A percentile compares a stretch with the other conserved stretches of the same genome.
Conservation (phyloP, 1,140 invertebrate species). For the Planococcus citri region DNA sequence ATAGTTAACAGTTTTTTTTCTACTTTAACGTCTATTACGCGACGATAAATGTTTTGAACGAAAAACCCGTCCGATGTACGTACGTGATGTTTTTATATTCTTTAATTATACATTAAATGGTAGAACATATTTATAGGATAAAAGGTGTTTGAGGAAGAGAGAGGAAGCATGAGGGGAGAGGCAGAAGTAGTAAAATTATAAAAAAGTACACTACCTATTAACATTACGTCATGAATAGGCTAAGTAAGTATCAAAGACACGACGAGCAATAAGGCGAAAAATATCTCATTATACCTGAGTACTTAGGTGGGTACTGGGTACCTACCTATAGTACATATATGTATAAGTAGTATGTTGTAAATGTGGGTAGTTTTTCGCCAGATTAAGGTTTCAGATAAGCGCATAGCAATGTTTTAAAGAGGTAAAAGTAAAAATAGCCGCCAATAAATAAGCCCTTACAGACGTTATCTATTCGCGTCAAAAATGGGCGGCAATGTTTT, state of each 20-base stretch:
- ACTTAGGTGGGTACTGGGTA: too few species aligned
- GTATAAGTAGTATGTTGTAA: too few species aligned
- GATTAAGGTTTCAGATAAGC: background rate
- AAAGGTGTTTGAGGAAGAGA: too few species aligned
- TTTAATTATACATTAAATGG: background rate
- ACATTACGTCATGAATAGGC: too few species aligned
- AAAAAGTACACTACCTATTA: too few species aligned
- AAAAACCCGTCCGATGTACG: background rate
- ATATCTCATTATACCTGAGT: too few species aligned
- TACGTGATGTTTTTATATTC: background rate
- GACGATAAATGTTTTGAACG: background rate
- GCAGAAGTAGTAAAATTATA: too few species aligned
- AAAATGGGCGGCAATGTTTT: conserved; percentile 18
- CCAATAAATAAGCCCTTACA: background rate
- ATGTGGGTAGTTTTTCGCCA: background rate
- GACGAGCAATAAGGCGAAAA: too few species aligned
- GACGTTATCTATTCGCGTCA: conserved; percentile 15
- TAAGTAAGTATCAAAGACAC: too few species aligned
- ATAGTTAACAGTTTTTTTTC: background rate
- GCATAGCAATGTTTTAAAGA: background rate
- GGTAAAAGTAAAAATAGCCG: background rate
- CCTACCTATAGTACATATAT: too few species aligned
- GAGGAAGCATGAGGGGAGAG: too few species aligned
- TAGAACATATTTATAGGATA: too few species aligned
- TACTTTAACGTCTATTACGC: background rate